phyloP scores from a whole-genome alignment of 2,888 invertebrate species.

The Brassicogethes aeneus region DNA sequence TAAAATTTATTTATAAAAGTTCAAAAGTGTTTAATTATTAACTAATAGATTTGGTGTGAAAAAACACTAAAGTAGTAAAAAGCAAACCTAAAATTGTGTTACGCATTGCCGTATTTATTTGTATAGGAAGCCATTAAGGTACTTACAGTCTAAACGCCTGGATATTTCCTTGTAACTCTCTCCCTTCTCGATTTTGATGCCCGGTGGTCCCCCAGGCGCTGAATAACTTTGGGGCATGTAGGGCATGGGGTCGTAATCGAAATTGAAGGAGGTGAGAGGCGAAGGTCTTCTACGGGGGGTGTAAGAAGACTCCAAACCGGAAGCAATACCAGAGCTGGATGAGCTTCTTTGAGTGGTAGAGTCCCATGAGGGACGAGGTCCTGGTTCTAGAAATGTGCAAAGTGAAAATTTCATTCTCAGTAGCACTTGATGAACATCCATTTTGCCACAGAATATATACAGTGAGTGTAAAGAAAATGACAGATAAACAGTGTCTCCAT shows the following conservation, averaged over 20 bases:
- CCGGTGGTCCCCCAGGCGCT: slow-evolving; percentile 17
- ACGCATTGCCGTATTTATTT: not conserved
- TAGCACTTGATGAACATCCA: too few species aligned
- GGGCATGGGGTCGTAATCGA: slow-evolving; percentile 26
- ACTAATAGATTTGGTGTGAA: too few species aligned
- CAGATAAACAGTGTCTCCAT: too few species aligned
- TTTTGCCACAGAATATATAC: slow-evolving; percentile 2
- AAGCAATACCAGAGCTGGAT: slow-evolving; percentile 13
- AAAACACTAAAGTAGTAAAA: not conserved
- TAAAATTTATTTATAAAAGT: slow-evolving; percentile 16
- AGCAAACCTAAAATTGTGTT: not conserved
- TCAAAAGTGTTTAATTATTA: too few species aligned
- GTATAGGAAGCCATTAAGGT: not conserved
- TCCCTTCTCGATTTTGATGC: slow-evolving; percentile 36
- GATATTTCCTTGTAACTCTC: slow-evolving; percentile 38
- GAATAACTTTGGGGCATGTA: slow-evolving; percentile 26
- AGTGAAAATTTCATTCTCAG: too few species aligned
- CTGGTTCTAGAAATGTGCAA: slow-evolving; percentile 40
- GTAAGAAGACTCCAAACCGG: slow-evolving; percentile 13
- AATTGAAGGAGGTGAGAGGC: slow-evolving; percentile 13
- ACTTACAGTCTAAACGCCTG: slow-evolving; percentile 37
- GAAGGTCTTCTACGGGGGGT: slow-evolving; percentile 1
- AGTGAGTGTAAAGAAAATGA: too few species aligned
- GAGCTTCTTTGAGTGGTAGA: slow-evolving; percentile 25
- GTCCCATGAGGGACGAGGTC: slow-evolving; percentile 42